phyloP scores from a whole-genome alignment of 92 coral and sea anemone species.

The Zoanthus gigantus region DNA sequence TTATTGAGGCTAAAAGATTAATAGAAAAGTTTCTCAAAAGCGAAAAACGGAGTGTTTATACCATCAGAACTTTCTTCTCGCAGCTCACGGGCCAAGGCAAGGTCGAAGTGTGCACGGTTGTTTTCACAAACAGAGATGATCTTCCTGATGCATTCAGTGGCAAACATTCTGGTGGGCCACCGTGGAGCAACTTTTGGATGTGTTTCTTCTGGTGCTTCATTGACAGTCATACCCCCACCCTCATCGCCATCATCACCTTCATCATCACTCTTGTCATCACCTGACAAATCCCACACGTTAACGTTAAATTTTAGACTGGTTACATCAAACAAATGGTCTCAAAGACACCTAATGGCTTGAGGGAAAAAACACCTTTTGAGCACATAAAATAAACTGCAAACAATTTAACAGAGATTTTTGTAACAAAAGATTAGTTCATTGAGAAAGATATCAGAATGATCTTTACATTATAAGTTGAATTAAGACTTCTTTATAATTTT shows the following conservation, averaged over 20 bases:
- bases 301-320: neutral
- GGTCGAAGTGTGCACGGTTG: constrained; percentile 94
- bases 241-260: constrained; percentile 80
- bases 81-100: constrained; percentile 83
- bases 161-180: constrained; percentile 99
- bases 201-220: constrained; percentile 92
- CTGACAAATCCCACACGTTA: neutral
- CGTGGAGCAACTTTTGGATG: constrained; percentile 98
- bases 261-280: constrained; percentile 80
- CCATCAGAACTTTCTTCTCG: constrained; percentile 94
- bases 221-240: constrained; percentile 94
- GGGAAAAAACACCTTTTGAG: no score
- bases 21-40: no score
- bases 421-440: no score
- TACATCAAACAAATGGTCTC: no score
- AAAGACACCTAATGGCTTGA: no score
- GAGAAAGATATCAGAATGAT: no score
- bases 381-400: no score
- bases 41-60: constrained; percentile 8
- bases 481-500: no score
- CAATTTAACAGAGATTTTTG: no score
- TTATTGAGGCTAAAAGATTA: no score
- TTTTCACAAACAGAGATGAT: constrained; percentile 90
- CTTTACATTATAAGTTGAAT: no score
- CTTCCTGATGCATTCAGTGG: constrained; percentile 92